Evolutionary conservation across 2,113 vertebrate species (phyloP), one percentile per base, ranked within the genome.

Genomic region (Strix aluco): DNA sequence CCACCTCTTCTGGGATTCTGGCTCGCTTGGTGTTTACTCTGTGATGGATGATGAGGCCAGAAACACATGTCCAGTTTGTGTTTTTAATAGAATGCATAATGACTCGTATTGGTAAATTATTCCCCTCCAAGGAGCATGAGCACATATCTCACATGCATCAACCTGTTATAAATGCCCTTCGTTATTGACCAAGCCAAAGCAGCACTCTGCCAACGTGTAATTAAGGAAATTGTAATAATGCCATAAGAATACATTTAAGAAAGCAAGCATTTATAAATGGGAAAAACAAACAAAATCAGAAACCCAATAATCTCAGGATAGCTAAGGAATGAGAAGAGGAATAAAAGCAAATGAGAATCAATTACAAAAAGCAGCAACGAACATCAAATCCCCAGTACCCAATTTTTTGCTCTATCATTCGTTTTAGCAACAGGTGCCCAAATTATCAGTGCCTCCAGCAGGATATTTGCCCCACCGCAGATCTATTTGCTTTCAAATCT

Each of bases 41-140:
- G 96, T 97, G 97, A 98, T 96, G 86, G 95, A 98, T 96, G 96
- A 97, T 1, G 5, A 90, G 85, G 93, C 92, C 96, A 95, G 74
- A 79, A 84, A 96, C 92, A 95, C 92, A 81, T 92, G 94, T 96
- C 92, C 82, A 0, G 86, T 88, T 72, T 81, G 92, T 93, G 82
- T 77, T 95, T 96, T 96, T 96, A 97, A 97, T 54, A 74, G 92
- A 94, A 97, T 94, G 93, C 90, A 81, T 96, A 94, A 96, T 88
- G 97, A 92, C 90, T 83, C 29, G 17, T 46, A 83, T 70, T 78
- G 95, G 94, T 94, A 90, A 97, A 97, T 94, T 90, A 97, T 93
- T 97, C 89, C 92, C 62, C 96, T 97, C 94, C 80, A 61, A 95
- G 93, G 92, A 97, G 72, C 80, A 65, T 5, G 2, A 95, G 81